Conservation (phyloP, 2,113 vertebrate genomes). For the Gymnarchus niloticus region DNA sequence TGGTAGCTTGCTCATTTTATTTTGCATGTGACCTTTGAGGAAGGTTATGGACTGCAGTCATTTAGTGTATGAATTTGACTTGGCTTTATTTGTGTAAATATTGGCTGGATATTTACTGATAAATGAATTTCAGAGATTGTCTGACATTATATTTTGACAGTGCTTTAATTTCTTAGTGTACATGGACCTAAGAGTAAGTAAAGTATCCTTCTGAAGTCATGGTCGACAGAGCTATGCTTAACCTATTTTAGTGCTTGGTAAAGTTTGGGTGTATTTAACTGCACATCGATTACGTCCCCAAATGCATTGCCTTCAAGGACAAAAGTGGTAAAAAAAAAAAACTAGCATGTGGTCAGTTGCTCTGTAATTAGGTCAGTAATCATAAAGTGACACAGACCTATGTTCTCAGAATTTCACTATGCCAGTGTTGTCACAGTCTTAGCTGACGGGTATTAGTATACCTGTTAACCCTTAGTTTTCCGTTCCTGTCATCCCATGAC, state of each 20-base stretch:
- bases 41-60: neutral
- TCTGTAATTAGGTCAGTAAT: slow-evolving; percentile 37
- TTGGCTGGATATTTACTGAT: neutral
- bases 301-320: neutral
- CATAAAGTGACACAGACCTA: slow-evolving; percentile 20
- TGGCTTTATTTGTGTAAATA: neutral
- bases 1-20: neutral
- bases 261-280: neutral
- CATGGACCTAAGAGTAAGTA: neutral
- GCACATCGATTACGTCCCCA: neutral
- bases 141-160: neutral
- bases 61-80: neutral
- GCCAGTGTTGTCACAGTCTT: neutral
- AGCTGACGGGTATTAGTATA: slow-evolving; percentile 29
- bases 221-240: neutral
- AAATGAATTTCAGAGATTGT: neutral
- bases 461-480: slow-evolving; percentile 19
- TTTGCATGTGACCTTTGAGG: neutral
- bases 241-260: neutral
- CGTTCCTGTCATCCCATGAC: neutral
- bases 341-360: slow-evolving; percentile 32
- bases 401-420: neutral
- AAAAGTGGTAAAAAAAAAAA: slow-evolving; percentile 20
- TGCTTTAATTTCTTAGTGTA: neutral
- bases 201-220: neutral